A percentile compares a stretch with the other conserved stretches of the same genome.
These are phyloP conservation scores for Erpornis zantholeuca DNA, from an alignment of 2,113 vertebrate genomes.

Conservation along the genomic window DNA sequence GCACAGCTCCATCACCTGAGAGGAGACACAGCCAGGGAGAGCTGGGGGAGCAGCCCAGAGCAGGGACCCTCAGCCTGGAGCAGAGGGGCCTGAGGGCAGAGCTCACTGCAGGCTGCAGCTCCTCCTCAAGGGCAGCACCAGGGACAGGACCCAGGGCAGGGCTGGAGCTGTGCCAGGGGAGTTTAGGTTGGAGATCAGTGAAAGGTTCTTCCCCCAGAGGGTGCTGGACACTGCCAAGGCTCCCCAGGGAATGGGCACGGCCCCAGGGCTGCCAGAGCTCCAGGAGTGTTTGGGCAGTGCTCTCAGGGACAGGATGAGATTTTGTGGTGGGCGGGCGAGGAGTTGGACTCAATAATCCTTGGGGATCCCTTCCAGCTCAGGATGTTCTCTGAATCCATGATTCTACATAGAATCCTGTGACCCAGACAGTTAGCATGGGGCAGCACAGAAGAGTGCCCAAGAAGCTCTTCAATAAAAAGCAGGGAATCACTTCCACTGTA, in stretches of 20 bases:
- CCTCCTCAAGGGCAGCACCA: neutral
- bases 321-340: neutral
- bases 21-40: neutral
- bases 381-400: neutral
- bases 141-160: neutral
- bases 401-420: neutral
- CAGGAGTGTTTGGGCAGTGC: fast-evolving
- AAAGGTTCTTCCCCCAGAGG: neutral
- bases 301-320: fast-evolving
- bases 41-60: neutral
- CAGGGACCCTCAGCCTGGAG: neutral
- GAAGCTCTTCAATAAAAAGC: neutral
- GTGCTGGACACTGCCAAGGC: neutral
- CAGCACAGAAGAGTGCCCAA: neutral
- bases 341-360: no score
- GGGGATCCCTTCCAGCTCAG: neutral
- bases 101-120: neutral
- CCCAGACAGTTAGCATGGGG: neutral
- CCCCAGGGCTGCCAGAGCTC: neutral
- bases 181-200: fast-evolving
- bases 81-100: neutral
- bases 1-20: conserved; percentile 89
- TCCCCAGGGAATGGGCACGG: neutral
- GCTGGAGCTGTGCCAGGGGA: neutral
- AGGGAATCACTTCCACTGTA: neutral